phyloP scores from a whole-genome alignment of 1,140 invertebrate genomes.

The Drosophila melanogaster region DNA sequence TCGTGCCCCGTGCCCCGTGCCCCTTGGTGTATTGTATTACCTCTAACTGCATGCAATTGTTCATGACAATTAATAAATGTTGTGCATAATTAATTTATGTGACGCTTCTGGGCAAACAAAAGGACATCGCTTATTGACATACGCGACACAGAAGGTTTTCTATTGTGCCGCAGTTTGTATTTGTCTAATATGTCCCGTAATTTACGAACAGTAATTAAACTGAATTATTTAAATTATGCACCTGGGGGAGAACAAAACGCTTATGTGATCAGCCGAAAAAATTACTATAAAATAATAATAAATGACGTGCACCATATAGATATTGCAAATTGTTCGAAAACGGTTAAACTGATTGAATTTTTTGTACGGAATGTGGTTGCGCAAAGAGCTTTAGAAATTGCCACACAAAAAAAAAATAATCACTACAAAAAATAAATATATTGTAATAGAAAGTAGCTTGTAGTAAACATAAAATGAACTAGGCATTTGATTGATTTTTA shows the following conservation, averaged over 20 bases:
- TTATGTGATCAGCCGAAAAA: conserved; percentile 4
- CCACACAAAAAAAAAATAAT: neutral
- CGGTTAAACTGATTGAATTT: neutral
- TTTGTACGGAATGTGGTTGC: neutral
- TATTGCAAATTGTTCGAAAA: conserved; percentile 7
- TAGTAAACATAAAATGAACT: neutral
- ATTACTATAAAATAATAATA: conserved; percentile 1
- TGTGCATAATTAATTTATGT: conserved; percentile 72
- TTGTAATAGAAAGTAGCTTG: neutral
- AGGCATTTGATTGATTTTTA: neutral
- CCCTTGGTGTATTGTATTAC: conserved; percentile 27
- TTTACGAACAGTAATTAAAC: conserved; percentile 68
- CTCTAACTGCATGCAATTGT: conserved; percentile 59
- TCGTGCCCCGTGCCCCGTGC: too few relatives aligned
- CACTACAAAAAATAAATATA: neutral
- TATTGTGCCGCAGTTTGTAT: conserved; percentile 18
- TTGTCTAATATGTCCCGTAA: conserved; percentile 61
- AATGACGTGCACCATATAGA: neutral
- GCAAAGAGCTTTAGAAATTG: neutral
- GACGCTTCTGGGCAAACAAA: conserved; percentile 67
- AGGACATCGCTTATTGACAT: conserved; percentile 47
- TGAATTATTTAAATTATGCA: conserved; percentile 56
- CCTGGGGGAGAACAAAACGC: conserved; percentile 19
- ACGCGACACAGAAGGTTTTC: conserved; percentile 34
- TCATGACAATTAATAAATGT: conserved; percentile 77